A percentile compares a stretch with the other conserved stretches of the same genome.
Conservation (phyloP, 2,888 invertebrate genomes). For the Eilema griseolum region DNA sequence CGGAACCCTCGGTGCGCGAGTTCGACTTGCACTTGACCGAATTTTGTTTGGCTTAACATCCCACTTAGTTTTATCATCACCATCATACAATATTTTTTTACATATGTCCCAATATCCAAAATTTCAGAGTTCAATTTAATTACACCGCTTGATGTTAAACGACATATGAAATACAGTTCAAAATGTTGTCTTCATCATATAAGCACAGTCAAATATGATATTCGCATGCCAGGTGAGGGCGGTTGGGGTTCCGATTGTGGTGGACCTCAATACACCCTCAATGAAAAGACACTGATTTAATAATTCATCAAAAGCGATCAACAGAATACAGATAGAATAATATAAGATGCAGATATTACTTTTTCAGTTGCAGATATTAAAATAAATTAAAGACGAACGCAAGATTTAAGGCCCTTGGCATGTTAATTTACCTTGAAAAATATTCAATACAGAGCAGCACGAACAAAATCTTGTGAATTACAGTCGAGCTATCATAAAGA, state of each 20-base stretch:
- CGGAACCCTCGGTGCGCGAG: too few species aligned
- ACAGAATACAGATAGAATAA: background rate
- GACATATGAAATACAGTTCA: background rate
- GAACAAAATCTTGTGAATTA: constrained; percentile 44
- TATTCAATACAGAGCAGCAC: constrained; percentile 44
- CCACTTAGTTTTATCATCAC: too few species aligned
- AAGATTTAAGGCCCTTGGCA: constrained; percentile 33
- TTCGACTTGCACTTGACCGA: too few species aligned
- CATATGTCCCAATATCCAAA: background rate
- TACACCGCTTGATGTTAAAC: background rate
- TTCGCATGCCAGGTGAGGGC: too few species aligned
- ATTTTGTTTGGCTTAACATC: too few species aligned
- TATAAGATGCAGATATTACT: constrained; percentile 8
- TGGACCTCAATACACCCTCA: too few species aligned
- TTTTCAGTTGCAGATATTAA: constrained; percentile 25
- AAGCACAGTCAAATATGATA: too few species aligned
- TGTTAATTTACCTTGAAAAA: constrained; percentile 39
- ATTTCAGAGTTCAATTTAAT: background rate
- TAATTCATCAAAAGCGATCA: background rate
- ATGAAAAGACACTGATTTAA: background rate
- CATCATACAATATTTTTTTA: background rate
- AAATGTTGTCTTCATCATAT: too few species aligned
- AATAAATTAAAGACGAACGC: constrained; percentile 37
- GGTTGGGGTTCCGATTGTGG: too few species aligned
- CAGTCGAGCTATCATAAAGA: constrained; percentile 59